Base-by-base conservation (phyloP, 2,888 invertebrate genomes). In the Drosophila koepferae region DNA sequence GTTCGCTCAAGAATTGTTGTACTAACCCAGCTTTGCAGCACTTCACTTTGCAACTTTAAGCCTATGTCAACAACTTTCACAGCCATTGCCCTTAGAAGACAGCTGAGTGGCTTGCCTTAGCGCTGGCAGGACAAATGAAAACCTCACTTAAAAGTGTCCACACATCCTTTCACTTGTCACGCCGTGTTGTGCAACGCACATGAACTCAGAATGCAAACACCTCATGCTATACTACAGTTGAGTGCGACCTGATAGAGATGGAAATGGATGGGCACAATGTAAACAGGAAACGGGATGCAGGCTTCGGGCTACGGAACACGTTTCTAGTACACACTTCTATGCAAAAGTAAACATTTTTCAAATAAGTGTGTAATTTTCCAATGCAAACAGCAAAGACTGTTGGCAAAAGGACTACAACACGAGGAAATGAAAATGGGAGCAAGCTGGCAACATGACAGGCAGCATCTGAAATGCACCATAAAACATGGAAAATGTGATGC, bases 281-380 rank as follows among this genome's bases (percentile, higher is more conserved):
- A 86, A 86, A 88, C 89, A 86, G 86, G 86, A 86, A 86, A 84
- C 79, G 89, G 74, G 67, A 78, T 73, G 73, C 82, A 75, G 75
- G 48, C 70, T 61, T 49, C 86, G 64, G 80, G 82, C 75, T 62
- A 51, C 74, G 76, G 74, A 77, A 68, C 68, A 79, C 66, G 69
- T 62, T 69, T 73, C 63, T 66, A 62, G 76, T 59, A 23, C 79
- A 46, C 68, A 64, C 68, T 77, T 60, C 63, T 68, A 78, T 78
- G 71, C 78, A 86, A 80, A 76, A 81, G 83, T 81, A 89, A 86
- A 89, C 86, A 86, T 74, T 76, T 78, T 74, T 74, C 69, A 82
- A 86, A 86, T 83, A 84, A 82, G 74, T 86, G 84, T 86, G 89
- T 86, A 84, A 86, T 89, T 86, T 86, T 79, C 89, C 68, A 82